Conservation (phyloP, 1,140 invertebrate genomes). For the Trachymyrmex septentrionalis region DNA sequence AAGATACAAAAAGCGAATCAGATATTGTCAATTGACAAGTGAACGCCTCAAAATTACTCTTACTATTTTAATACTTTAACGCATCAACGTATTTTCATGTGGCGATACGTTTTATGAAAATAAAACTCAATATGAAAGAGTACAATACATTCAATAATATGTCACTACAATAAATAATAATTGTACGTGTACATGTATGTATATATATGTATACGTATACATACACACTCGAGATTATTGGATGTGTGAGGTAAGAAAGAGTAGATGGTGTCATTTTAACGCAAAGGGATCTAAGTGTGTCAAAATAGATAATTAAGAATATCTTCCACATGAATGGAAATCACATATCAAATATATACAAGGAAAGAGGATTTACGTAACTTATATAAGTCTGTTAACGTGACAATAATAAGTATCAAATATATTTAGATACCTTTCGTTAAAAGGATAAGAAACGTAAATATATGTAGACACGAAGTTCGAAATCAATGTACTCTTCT, state of each 20-base stretch:
- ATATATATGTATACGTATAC: too few species aligned
- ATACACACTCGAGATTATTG: slow-evolving; percentile 33
- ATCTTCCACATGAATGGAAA: slow-evolving; percentile 47
- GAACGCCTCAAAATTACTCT: slow-evolving; percentile 57
- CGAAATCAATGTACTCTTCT: slow-evolving; percentile 63
- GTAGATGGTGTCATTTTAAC: slow-evolving; percentile 67
- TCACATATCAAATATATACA: slow-evolving; percentile 46
- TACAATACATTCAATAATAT: slow-evolving; percentile 55
- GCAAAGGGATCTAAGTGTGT: slow-evolving; percentile 62
- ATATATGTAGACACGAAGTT: slow-evolving; percentile 39
- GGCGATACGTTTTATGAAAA: slow-evolving; percentile 43
- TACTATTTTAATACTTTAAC: slow-evolving; percentile 64
- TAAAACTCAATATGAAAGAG: slow-evolving; percentile 43
- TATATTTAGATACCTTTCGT: slow-evolving; percentile 68
- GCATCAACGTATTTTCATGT: slow-evolving; percentile 57
- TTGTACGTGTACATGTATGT: neutral
- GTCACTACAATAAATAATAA: slow-evolving; percentile 47
- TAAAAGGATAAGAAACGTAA: slow-evolving; percentile 64
- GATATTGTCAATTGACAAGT: slow-evolving; percentile 16
- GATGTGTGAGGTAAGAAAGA: slow-evolving; percentile 47
- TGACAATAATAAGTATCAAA: slow-evolving; percentile 70
- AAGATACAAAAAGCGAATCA: slow-evolving; percentile 19
- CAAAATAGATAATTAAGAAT: slow-evolving; percentile 42
- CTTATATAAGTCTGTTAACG: slow-evolving; percentile 66
- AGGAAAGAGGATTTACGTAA: slow-evolving; percentile 41